Evolutionary conservation across 2,888 invertebrate genomes (phyloP).

Genomic region (Agelastica alni): DNA sequence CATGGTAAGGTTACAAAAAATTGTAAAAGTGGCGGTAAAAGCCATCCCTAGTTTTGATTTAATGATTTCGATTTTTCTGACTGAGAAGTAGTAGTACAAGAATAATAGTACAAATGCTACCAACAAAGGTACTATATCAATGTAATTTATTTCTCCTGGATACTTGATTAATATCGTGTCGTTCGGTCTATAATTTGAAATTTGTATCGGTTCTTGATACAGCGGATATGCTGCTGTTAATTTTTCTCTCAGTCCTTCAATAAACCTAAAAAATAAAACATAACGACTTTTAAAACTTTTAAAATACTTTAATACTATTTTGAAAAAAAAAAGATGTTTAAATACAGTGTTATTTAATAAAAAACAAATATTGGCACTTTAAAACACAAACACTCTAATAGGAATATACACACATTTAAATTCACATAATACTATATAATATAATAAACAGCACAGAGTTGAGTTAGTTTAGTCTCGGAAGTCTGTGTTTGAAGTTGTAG

Average conservation of each 20-base stretch:
- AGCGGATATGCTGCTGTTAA: conserved; percentile 73
- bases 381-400: too few relatives aligned
- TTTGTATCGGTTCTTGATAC: conserved; percentile 58
- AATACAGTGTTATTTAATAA: too few relatives aligned
- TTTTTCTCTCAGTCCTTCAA: conserved; percentile 73
- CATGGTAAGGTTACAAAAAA: conserved; percentile 86
- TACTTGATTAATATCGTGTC: conserved; percentile 79
- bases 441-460: too few relatives aligned
- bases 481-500: too few relatives aligned
- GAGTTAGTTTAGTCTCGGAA: too few relatives aligned
- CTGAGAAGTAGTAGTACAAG: conserved; percentile 92
- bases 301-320: too few relatives aligned
- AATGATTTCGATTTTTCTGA: conserved; percentile 92
- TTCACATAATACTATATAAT: too few relatives aligned
- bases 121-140: conserved; percentile 81
- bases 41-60: conserved; percentile 87
- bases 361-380: too few relatives aligned
- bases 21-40: conserved; percentile 86
- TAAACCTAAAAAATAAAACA: conserved; percentile 66
- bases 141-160: conserved; percentile 84
- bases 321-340: too few relatives aligned
- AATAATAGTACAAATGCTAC: conserved; percentile 86
- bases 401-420: too few relatives aligned
- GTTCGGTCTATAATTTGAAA: conserved; percentile 41
- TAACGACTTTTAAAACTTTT: too few relatives aligned